A percentile compares a stretch with the other conserved stretches of the same genome.
Evolutionary conservation across 2,888 invertebrate genomes (phyloP).

Genomic region (Patella ulyssiponensis): DNA sequence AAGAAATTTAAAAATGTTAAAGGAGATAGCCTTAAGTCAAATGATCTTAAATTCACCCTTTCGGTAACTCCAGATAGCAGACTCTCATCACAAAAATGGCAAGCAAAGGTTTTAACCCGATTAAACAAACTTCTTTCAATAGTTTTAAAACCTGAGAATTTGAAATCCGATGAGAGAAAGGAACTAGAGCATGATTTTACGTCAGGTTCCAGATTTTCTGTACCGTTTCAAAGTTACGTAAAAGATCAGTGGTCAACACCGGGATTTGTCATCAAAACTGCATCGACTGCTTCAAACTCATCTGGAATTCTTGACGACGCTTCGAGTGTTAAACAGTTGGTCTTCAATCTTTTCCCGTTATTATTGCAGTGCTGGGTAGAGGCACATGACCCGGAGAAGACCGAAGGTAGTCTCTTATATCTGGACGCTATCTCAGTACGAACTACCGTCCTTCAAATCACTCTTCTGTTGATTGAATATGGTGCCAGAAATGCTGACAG

Average conservation of each 20-base stretch:
- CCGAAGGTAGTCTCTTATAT: constrained; percentile 12
- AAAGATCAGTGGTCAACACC: constrained; percentile 36
- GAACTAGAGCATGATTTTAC: constrained; percentile 6
- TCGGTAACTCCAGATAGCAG: constrained; percentile 81
- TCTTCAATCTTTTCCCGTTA: constrained; percentile 82
- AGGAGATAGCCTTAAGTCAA: constrained; percentile 26
- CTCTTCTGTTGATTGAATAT: neutral
- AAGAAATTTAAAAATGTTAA: constrained; percentile 36
- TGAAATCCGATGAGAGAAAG: neutral
- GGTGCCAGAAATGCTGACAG: neutral
- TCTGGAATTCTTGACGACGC: constrained; percentile 32
- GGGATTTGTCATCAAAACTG: constrained; percentile 33
- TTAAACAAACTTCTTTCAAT: constrained; percentile 75
- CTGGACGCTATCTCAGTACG: neutral
- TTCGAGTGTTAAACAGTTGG: constrained; percentile 77
- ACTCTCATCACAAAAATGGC: constrained; percentile 84
- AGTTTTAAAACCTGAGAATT: constrained; percentile 26
- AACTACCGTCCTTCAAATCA: constrained; percentile 10
- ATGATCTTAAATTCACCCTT: constrained; percentile 77
- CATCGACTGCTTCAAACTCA: neutral
- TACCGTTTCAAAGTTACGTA: constrained; percentile 31
- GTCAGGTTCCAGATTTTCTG: constrained; percentile 6
- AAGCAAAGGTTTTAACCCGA: constrained; percentile 82
- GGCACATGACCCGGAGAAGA: constrained; percentile 66
- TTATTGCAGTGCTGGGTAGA: constrained; percentile 89